Percentiles rank a stretch among this genome's conserved stretches.
These are phyloP conservation scores for Galerucella pusilla DNA, from an alignment of 2,888 invertebrate genomes.

Conservation along the genomic window DNA sequence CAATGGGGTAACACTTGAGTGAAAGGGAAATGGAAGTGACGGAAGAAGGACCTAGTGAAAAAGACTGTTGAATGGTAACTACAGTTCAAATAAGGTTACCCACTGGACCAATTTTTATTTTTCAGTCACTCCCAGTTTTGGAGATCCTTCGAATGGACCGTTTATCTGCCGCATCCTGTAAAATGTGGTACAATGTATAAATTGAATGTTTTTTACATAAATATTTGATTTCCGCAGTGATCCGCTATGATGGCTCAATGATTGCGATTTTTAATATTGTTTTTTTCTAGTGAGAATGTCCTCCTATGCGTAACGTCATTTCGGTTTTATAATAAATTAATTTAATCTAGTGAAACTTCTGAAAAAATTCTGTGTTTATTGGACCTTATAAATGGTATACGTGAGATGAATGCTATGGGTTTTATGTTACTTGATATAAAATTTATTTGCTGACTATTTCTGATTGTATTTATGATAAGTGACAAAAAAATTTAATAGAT, in stretches of 20 bases:
- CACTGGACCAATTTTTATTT: too few relatives aligned
- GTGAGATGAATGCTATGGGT: conserved; percentile 23
- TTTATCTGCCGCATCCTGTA: too few relatives aligned
- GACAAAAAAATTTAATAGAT: conserved; percentile 10
- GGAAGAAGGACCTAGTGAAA: too few relatives aligned
- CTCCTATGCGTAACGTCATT: conserved; percentile 43
- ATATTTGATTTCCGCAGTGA: conserved; percentile 3
- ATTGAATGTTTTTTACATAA: not conserved
- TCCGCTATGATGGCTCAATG: conserved; percentile 19
- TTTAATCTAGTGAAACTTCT: conserved; percentile 38
- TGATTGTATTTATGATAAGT: conserved; percentile 20
- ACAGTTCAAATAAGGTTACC: too few relatives aligned
- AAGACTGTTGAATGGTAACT: too few relatives aligned
- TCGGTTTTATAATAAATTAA: conserved; percentile 46
- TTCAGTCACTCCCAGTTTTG: too few relatives aligned
- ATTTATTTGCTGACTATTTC: conserved; percentile 14
- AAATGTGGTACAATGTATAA: not conserved
- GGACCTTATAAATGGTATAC: conserved; percentile 40
- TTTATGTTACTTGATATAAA: conserved; percentile 19
- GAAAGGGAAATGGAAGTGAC: too few relatives aligned
- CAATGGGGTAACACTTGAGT: too few relatives aligned
- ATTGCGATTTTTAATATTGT: conserved; percentile 10
- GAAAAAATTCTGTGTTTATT: conserved; percentile 33
- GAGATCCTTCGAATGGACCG: too few relatives aligned
- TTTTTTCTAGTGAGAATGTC: conserved; percentile 38